Base-by-base conservation (phyloP, 2,797 vertebrate genomes). In the Orestias chungarensis region DNA sequence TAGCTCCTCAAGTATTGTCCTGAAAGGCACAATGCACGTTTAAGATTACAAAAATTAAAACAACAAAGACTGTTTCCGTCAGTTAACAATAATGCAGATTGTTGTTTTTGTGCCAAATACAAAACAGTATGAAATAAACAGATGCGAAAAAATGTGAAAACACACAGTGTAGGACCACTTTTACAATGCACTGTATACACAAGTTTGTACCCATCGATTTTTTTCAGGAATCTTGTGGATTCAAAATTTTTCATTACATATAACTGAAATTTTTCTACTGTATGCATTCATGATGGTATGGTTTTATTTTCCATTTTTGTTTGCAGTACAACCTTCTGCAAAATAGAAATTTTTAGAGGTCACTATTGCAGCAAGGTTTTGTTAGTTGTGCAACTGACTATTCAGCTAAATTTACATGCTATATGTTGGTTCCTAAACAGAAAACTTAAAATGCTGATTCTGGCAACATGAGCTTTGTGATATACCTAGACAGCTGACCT, bases 381-480 rank as follows among this genome's bases (percentile, higher is more conserved):
- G 23, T 14, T 25, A 8, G 11, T 6, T 42, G 3, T 62, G 12
- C 38, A 25, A 25, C 11, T 11, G 9, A 43, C 35, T 9, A 1
- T 50, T 11, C 25, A 71, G 59, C 33, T 14, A 29, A 33, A 23
- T 31, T 46, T 64, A 8, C 6, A 29, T 42, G 10, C 27, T 40
- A 14, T 38, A 11, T 67, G 46, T 50, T 25, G 44, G 20, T 38
- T 20, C 14, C 44, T 50, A 23, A 31, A 35, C 44, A 50, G 20
- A 33, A 67, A 47, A 49, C 38, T 62, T 44, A 49, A 47, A 49
- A 66, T 33, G 46, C 46, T 66, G 65, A 66, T 23, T 31, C n/a
- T n/a, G 20, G 49, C 11, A 4, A 49, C 44, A 15, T 50, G 29
- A 49, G 33, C 65, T 31, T 38, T 50, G 47, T 35, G 33, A 67